phyloP scores from a whole-genome alignment of 2,113 vertebrate species.

The Stegostoma tigrinum region DNA sequence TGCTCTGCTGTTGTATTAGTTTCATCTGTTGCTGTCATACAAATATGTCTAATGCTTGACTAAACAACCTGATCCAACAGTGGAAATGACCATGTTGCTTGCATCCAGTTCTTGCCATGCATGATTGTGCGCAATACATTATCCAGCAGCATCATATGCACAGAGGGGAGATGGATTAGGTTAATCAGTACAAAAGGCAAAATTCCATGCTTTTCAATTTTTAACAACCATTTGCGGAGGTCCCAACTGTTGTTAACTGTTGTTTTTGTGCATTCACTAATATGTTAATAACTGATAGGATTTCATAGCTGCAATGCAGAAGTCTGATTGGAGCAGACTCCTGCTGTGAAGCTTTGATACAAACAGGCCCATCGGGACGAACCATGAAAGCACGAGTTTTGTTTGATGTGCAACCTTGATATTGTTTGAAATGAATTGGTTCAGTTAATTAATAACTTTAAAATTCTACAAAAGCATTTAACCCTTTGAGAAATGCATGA shows the following conservation, averaged over 20 bases:
- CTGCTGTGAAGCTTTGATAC: background rate
- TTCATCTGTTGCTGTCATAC: background rate
- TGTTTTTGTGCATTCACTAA: background rate
- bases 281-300: background rate
- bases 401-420: background rate
- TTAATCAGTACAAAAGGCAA: background rate
- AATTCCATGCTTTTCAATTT: background rate
- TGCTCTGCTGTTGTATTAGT: background rate
- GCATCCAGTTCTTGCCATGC: slow-evolving; percentile 6
- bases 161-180: background rate
- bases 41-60: slow-evolving; percentile 16
- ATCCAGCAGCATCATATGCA: background rate
- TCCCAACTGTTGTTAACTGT: background rate
- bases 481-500: background rate
- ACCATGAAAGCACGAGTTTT: background rate
- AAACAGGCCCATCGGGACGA: background rate
- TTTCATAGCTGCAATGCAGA: background rate
- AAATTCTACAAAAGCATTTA: background rate
- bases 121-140: background rate
- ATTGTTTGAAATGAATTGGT: background rate
- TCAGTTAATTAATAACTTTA: background rate
- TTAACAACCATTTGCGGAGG: background rate
- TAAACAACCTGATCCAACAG: background rate
- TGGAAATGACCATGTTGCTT: background rate
- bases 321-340: background rate